phyloP scores from a whole-genome alignment of 2,888 invertebrate genomes.

The Meiosimyza platycephala region DNA sequence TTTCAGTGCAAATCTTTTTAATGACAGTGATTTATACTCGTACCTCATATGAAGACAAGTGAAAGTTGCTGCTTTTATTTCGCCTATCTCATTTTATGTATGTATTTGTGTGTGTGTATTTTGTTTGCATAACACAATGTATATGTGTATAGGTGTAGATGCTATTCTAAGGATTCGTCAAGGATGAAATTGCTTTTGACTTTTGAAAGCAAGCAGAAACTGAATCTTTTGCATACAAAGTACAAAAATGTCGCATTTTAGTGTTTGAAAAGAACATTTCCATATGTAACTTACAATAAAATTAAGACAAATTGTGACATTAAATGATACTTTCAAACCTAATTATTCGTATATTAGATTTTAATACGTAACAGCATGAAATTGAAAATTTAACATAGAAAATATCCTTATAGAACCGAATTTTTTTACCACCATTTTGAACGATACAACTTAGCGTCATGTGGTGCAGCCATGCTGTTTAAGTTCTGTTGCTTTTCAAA shows the following conservation, averaged over 20 bases:
- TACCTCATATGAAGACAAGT: slow-evolving; percentile 32
- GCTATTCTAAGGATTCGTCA: slow-evolving; percentile 29
- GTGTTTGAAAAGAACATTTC: neutral
- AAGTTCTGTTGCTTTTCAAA: no score
- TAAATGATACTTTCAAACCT: no score
- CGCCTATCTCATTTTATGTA: neutral
- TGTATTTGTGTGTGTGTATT: slow-evolving; percentile 13
- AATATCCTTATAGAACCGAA: no score
- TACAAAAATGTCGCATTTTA: slow-evolving; percentile 8
- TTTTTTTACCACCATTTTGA: no score
- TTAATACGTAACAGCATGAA: no score
- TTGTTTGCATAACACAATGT: neutral
- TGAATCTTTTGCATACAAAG: slow-evolving; percentile 30
- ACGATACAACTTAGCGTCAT: no score
- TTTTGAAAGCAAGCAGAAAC: slow-evolving; percentile 10
- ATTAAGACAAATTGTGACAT: neutral
- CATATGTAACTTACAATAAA: neutral
- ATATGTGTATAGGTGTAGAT: neutral
- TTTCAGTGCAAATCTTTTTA: slow-evolving; percentile 17
- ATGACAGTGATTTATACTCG: slow-evolving; percentile 33
- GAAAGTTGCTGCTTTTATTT: slow-evolving; percentile 34
- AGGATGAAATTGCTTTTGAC: slow-evolving; percentile 37
- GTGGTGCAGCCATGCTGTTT: no score
- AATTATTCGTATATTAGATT: no score
- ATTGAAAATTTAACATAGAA: no score